Conservation (phyloP, 2,888 invertebrate genomes). For the Rhaphigaster nebulosa region DNA sequence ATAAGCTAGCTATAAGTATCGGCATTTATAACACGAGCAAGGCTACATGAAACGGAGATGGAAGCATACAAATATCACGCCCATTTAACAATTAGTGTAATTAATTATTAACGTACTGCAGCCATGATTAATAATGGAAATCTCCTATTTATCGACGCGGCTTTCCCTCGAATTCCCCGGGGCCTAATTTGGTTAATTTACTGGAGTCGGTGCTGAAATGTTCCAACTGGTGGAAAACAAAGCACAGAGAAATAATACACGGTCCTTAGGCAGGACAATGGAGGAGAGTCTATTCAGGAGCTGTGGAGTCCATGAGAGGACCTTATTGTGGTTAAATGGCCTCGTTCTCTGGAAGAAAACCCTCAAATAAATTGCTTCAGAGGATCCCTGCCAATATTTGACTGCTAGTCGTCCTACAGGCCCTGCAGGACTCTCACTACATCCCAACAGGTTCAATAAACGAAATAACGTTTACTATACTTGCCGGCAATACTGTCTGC, state of each 20-base stretch:
- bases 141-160: background rate
- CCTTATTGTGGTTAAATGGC: constrained; percentile 28
- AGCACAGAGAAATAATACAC: constrained; percentile 36
- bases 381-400: background rate
- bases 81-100: background rate
- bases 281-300: background rate
- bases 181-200: background rate
- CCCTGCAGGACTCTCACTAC: background rate
- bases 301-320: background rate
- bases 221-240: constrained; percentile 1
- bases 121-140: background rate
- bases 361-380: constrained; percentile 9
- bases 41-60: too few relatives aligned
- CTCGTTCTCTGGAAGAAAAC: background rate
- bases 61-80: background rate
- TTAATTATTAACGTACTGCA: background rate
- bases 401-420: background rate
- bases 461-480: background rate
- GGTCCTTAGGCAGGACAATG: background rate
- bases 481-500: background rate
- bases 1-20: too few relatives aligned
- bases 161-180: background rate
- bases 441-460: background rate
- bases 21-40: too few relatives aligned
- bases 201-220: background rate